A percentile compares a stretch with the other conserved stretches of the same genome.
phyloP scores from a whole-genome alignment of 1,140 invertebrate species.

The Zaprionus ghesquierei region DNA sequence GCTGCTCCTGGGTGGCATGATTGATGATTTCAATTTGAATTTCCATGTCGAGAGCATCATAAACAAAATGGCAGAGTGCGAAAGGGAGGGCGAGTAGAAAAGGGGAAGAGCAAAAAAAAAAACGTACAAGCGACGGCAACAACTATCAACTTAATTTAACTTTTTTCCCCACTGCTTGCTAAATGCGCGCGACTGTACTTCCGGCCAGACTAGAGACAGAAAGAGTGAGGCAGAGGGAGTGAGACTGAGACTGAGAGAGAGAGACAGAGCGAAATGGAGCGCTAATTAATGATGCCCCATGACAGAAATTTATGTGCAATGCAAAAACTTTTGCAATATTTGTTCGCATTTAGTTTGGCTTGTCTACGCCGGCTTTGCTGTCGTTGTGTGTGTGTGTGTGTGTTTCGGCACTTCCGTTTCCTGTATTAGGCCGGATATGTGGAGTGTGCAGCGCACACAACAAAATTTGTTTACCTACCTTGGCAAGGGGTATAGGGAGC shows the following conservation, averaged over 20 bases:
- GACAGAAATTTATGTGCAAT: constrained; percentile 76
- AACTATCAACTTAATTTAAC: constrained; percentile 71
- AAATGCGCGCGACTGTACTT: constrained; percentile 63
- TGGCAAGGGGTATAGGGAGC: constrained; percentile 21
- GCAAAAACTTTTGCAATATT: constrained; percentile 78
- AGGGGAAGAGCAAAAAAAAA: not conserved
- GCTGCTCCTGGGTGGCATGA: constrained; percentile 49
- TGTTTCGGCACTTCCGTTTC: constrained; percentile 70
- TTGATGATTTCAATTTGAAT: constrained; percentile 82
- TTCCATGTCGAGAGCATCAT: constrained; percentile 71
- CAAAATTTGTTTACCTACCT: constrained; percentile 53
- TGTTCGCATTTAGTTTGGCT: constrained; percentile 69
- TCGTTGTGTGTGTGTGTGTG: constrained; percentile 12
- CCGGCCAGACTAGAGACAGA: constrained; percentile 21
- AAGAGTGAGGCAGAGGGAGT: not conserved
- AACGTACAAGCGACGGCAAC: constrained; percentile 24
- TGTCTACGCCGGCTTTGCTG: constrained; percentile 9
- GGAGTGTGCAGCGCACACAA: constrained; percentile 42
- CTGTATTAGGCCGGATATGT: constrained; percentile 64
- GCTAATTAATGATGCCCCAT: constrained; percentile 79
- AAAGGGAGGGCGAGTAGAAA: not conserved
- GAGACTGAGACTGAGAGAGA: not conserved
- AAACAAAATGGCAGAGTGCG: constrained; percentile 33
- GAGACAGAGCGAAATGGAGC: constrained; percentile 23
- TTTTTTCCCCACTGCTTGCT: constrained; percentile 56